Evolutionary conservation across 1,140 invertebrate species (phyloP).

Genomic region (Vollenhovia emeryi): DNA sequence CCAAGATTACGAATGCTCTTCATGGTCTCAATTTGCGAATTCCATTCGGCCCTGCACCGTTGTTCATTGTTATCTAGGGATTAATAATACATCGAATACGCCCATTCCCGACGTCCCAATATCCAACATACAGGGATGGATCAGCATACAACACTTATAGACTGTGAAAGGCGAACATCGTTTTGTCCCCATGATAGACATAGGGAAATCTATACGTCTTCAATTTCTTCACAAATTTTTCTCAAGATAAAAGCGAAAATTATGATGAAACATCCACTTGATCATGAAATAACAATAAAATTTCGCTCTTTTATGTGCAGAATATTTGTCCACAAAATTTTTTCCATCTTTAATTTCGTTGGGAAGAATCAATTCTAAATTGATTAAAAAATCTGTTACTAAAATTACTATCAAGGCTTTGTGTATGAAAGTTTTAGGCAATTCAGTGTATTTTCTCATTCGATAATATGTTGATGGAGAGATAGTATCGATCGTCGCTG

Average conservation of each 20-base stretch:
- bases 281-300: not conserved
- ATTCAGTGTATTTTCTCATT: not conserved
- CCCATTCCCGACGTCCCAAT: conserved; percentile 43
- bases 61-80: conserved; percentile 75
- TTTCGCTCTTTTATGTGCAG: not conserved
- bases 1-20: conserved; percentile 71
- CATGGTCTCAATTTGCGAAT: conserved; percentile 76
- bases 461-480: not conserved
- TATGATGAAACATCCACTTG: not conserved
- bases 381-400: not conserved
- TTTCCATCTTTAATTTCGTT: not conserved
- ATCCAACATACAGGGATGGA: conserved; percentile 29
- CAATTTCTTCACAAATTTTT: not conserved
- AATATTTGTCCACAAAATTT: not conserved
- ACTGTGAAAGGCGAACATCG: conserved; percentile 2
- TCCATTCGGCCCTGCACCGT: conserved; percentile 60
- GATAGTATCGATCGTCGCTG: conserved; percentile 19
- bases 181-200: not conserved
- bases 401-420: conserved; percentile 6
- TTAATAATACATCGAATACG: conserved; percentile 76
- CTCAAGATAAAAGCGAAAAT: conserved; percentile 1
- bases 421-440: not conserved
- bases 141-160: conserved; percentile 51
- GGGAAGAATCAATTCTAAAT: not conserved
- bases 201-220: not conserved